A percentile compares a stretch with the other conserved stretches of the same genome.
Evolutionary conservation across 2,888 invertebrate species (phyloP).

Genomic region (Tenthredo notha): DNA sequence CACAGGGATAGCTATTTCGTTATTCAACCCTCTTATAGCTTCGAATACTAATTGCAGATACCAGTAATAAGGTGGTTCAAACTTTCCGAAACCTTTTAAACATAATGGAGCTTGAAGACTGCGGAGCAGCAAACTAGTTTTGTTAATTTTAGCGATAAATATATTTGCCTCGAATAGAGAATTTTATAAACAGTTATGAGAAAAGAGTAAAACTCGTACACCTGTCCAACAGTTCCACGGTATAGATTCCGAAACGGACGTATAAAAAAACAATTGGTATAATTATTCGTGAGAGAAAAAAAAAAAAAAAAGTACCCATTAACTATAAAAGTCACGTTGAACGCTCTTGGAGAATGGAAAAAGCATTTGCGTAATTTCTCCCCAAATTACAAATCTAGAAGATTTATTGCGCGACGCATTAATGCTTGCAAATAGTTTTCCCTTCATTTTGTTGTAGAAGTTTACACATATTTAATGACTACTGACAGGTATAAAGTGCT

Average conservation of each 20-base stretch:
- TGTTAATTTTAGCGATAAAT: conserved; percentile 27
- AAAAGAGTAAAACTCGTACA: not conserved
- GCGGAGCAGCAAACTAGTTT: not conserved
- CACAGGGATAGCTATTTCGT: not conserved
- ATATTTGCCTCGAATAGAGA: not conserved
- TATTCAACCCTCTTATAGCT: not conserved
- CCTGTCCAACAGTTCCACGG: conserved; percentile 24
- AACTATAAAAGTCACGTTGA: conserved; percentile 12
- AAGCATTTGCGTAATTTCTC: not conserved
- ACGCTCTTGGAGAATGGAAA: not conserved
- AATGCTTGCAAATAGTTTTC: not conserved
- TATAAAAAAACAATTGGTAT: conserved; percentile 7
- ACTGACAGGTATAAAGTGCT: not conserved
- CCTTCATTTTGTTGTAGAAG: not conserved
- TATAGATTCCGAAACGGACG: not conserved
- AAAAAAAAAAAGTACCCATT: conserved; percentile 14
- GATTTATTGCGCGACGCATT: not conserved
- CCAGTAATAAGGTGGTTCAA: conserved; percentile 15
- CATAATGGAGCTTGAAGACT: not conserved
- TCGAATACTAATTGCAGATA: conserved; percentile 26
- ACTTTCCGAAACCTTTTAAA: conserved; percentile 16
- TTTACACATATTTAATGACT: not conserved
- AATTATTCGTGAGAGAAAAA: conserved; percentile 31
- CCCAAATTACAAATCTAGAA: not conserved
- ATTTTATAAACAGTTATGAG: not conserved